Conservation (phyloP, 2,888 invertebrate genomes). For the Ectropis crepuscularia region DNA sequence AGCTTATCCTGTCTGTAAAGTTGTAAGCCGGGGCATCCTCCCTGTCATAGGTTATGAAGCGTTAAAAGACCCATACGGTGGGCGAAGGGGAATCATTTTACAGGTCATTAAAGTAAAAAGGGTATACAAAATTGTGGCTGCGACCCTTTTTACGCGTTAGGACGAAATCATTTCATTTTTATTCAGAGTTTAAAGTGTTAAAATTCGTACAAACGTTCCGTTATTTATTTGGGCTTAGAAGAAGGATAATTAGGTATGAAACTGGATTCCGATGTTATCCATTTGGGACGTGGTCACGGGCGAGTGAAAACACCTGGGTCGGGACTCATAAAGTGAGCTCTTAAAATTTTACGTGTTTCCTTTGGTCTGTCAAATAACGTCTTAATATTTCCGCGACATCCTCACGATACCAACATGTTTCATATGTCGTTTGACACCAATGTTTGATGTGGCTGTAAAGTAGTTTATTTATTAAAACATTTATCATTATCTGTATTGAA, state of each 20-base stretch:
- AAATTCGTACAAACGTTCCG: conserved; percentile 34
- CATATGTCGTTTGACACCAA: no score
- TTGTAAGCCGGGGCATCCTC: conserved; percentile 55
- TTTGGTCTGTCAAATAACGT: conserved; percentile 9
- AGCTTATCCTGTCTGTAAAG: conserved; percentile 44
- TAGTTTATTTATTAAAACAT: no score
- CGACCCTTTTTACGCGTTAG: conserved; percentile 49
- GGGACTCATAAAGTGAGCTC: conserved; percentile 9
- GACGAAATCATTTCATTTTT: conserved; percentile 48
- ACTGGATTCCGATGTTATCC: conserved; percentile 16
- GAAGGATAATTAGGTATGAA: conserved; percentile 20
- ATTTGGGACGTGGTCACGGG: conserved; percentile 18
- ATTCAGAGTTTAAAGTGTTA: conserved; percentile 40
- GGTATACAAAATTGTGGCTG: conserved; percentile 64
- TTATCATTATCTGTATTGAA: no score
- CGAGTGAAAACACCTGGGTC: conserved; percentile 23
- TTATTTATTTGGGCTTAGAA: conserved; percentile 24
- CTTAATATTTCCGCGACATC: conserved; percentile 11
- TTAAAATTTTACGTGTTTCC: conserved; percentile 26
- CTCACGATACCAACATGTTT: background rate
- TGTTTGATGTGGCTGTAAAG: no score
- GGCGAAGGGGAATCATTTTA: conserved; percentile 66
- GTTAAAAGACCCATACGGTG: conserved; percentile 60
- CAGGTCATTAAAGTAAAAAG: conserved; percentile 76
- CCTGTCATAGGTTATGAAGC: conserved; percentile 58